Evolutionary conservation across 2,888 invertebrate species (phyloP).

Genomic region (Mystacides longicornis): DNA sequence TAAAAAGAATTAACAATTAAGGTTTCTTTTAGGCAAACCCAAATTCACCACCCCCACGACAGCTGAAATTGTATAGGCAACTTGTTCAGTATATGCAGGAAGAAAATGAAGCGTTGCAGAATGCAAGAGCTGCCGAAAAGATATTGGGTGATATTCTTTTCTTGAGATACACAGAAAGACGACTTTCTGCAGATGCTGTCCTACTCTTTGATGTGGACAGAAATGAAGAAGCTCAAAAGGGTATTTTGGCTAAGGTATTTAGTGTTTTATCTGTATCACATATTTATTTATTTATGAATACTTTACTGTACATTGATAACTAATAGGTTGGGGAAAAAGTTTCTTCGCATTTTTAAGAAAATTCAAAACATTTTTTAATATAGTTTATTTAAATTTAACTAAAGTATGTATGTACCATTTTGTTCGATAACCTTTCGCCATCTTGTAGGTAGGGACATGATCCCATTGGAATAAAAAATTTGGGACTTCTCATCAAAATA

Average conservation of each 20-base stretch:
- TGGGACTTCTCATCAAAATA: too few species aligned
- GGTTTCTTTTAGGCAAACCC: conserved; percentile 50
- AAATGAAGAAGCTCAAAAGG: conserved; percentile 44
- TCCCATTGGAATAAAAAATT: too few species aligned
- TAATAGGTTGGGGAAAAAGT: too few species aligned
- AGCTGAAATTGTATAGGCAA: conserved; percentile 56
- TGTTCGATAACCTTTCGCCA: too few species aligned
- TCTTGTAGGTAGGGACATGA: too few species aligned
- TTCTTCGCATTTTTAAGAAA: too few species aligned
- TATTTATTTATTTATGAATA: too few species aligned
- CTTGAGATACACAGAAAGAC: conserved; percentile 40
- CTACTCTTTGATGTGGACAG: conserved; percentile 49
- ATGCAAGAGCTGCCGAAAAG: conserved; percentile 43
- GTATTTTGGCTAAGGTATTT: conserved; percentile 44
- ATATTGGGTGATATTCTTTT: conserved; percentile 42
- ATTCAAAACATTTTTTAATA: too few species aligned
- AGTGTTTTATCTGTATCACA: too few species aligned
- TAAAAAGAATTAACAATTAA: conserved; percentile 16
- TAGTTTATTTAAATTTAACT: too few species aligned
- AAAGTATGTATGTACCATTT: too few species aligned
- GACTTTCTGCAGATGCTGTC: conserved; percentile 40
- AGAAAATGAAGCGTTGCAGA: conserved; percentile 52
- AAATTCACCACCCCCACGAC: conserved; percentile 48
- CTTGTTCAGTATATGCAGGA: conserved; percentile 54
- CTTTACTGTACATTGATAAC: too few species aligned